These are phyloP conservation scores for Sparus aurata DNA, from an alignment of 2,797 vertebrate species.

Conservation along the genomic window DNA sequence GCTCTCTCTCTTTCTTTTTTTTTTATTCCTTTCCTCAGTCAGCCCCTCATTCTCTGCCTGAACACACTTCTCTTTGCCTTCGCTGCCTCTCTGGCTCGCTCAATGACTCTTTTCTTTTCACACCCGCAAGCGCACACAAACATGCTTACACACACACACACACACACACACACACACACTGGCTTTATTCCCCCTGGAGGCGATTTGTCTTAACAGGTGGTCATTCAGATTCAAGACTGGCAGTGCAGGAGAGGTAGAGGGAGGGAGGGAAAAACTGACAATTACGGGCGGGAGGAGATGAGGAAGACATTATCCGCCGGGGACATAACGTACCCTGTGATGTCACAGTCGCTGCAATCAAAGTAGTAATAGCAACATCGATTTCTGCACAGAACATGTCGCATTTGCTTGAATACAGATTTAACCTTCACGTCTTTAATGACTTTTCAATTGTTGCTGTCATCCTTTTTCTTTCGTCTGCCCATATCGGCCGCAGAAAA, in stretches of 20 bases:
- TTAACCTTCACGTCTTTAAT: background rate
- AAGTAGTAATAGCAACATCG: too few relatives aligned
- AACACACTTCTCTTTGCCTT: constrained; percentile 33
- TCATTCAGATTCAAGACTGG: constrained; percentile 78
- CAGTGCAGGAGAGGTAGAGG: constrained; percentile 48
- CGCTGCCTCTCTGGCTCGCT: constrained; percentile 43
- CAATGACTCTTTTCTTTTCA: constrained; percentile 71
- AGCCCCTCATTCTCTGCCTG: background rate
- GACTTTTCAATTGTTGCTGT: background rate
- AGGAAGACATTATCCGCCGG: background rate
- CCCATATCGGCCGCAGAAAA: background rate
- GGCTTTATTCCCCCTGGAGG: constrained; percentile 49
- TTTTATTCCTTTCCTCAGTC: constrained; percentile 14
- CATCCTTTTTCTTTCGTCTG: background rate
- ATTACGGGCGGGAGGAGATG: constrained; percentile 5
- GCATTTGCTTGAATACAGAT: background rate
- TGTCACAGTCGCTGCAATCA: background rate
- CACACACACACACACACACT: constrained; percentile 44
- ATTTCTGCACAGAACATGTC: background rate
- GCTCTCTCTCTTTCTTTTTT: background rate
- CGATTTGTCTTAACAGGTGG: constrained; percentile 75
- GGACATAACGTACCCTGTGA: background rate
- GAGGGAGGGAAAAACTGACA: constrained; percentile 7
- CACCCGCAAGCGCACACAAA: constrained; percentile 41
- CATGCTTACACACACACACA: constrained; percentile 34